These are phyloP conservation scores for Numenius arquata DNA, from an alignment of 2,113 vertebrate genomes.

Conservation along the genomic window DNA sequence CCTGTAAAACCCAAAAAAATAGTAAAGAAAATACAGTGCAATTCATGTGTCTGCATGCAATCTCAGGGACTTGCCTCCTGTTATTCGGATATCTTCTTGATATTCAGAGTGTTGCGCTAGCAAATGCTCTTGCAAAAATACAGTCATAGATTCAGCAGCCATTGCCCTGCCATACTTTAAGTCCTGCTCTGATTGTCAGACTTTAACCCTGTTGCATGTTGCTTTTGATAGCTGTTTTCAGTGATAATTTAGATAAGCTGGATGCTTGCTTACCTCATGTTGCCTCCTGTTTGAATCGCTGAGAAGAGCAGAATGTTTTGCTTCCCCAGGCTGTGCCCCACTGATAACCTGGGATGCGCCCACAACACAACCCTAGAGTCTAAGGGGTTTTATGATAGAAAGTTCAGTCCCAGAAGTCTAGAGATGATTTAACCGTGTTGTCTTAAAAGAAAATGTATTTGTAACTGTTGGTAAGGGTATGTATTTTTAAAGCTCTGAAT, in stretches of 20 bases:
- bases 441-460: neutral
- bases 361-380: neutral
- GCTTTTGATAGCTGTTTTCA: neutral
- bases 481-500: neutral
- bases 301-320: neutral
- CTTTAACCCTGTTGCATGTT: neutral
- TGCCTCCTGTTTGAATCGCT: neutral
- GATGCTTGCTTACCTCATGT: neutral
- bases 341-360: neutral
- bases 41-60: neutral
- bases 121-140: neutral
- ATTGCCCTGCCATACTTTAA: neutral
- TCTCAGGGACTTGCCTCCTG: neutral
- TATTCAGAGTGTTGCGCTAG: neutral
- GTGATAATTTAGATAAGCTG: neutral
- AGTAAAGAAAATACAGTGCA: neutral
- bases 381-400: neutral
- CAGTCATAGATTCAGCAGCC: neutral
- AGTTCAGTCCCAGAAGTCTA: neutral
- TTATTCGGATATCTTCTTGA: neutral
- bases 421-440: neutral
- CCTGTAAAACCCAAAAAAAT: neutral
- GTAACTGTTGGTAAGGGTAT: neutral
- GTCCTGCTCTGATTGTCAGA: neutral
- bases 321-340: neutral